Percentiles rank a stretch among this genome's conserved stretches.
Conservation (phyloP, 2,113 vertebrate species). For the Atractosteus spatula region DNA sequence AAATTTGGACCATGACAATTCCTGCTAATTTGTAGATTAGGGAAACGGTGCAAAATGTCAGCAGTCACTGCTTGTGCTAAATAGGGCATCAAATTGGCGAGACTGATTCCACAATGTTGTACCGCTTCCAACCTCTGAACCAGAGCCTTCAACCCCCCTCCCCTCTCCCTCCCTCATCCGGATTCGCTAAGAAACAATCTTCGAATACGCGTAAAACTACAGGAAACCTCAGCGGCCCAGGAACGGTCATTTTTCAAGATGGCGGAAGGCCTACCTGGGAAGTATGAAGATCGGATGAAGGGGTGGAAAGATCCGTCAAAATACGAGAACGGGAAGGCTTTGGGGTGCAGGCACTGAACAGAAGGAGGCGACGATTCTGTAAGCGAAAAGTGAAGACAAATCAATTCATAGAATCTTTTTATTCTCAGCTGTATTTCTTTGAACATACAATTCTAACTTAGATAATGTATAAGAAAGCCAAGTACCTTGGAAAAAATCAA, state of each 20-base stretch:
- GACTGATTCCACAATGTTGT: constrained; percentile 75
- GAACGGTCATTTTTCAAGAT: not conserved
- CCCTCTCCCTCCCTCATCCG: not conserved
- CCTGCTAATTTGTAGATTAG: constrained; percentile 85
- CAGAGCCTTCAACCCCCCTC: constrained; percentile 46
- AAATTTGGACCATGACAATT: constrained; percentile 84
- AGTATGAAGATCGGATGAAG: constrained; percentile 86
- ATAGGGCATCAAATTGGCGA: constrained; percentile 86
- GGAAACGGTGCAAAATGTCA: constrained; percentile 81
- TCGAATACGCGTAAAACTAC: constrained; percentile 17
- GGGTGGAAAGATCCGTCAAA: constrained; percentile 88
- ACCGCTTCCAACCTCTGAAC: constrained; percentile 74
- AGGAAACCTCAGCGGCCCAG: not conserved
- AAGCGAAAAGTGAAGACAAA: constrained; percentile 18
- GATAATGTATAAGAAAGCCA: not conserved
- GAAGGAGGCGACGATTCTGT: constrained; percentile 65
- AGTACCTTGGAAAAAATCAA: not conserved
- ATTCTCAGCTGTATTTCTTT: no score
- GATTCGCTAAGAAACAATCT: constrained; percentile 32
- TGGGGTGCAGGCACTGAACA: constrained; percentile 73
- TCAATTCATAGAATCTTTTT: no score
- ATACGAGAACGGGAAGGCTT: constrained; percentile 85
- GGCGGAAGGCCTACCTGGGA: constrained; percentile 74
- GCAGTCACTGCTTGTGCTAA: constrained; percentile 80
- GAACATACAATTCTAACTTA: no score